These are phyloP conservation scores for Pomacea canaliculata DNA, from an alignment of 2,888 invertebrate genomes.

Conservation along the genomic window DNA sequence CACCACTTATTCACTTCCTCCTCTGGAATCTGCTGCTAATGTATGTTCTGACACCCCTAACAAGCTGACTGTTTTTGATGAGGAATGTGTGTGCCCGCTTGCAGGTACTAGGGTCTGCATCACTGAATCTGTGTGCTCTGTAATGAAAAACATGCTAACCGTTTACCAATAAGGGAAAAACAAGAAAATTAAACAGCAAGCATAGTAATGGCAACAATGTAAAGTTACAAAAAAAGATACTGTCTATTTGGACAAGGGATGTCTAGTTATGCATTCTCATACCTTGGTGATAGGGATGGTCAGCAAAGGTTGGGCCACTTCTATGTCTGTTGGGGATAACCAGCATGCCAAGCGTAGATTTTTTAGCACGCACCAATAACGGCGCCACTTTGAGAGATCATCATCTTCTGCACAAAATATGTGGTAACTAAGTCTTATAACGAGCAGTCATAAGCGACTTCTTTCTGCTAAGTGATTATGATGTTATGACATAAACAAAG, in stretches of 20 bases:
- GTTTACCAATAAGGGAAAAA: too few relatives aligned
- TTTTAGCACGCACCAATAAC: slow-evolving; percentile 73
- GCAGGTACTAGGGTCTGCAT: slow-evolving; percentile 69
- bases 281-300: slow-evolving; percentile 72
- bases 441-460: too few relatives aligned
- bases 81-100: slow-evolving; percentile 68
- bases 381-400: slow-evolving; percentile 55
- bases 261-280: too few relatives aligned
- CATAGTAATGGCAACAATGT: too few relatives aligned
- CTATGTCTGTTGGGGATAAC: slow-evolving; percentile 68
- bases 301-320: slow-evolving; percentile 65
- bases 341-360: slow-evolving; percentile 73
- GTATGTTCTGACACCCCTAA: slow-evolving; percentile 61
- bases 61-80: slow-evolving; percentile 52
- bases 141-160: slow-evolving; percentile 31
- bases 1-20: slow-evolving; percentile 73
- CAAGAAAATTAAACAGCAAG: too few relatives aligned
- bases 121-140: slow-evolving; percentile 73
- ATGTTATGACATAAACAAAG: too few relatives aligned
- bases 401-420: slow-evolving; percentile 44
- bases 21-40: slow-evolving; percentile 70
- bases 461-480: not conserved
- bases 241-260: too few relatives aligned
- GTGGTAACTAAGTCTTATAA: not conserved
- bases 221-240: too few relatives aligned